Evolutionary conservation across 2,113 vertebrate genomes (phyloP).

Genomic region (Silurus meridionalis): DNA sequence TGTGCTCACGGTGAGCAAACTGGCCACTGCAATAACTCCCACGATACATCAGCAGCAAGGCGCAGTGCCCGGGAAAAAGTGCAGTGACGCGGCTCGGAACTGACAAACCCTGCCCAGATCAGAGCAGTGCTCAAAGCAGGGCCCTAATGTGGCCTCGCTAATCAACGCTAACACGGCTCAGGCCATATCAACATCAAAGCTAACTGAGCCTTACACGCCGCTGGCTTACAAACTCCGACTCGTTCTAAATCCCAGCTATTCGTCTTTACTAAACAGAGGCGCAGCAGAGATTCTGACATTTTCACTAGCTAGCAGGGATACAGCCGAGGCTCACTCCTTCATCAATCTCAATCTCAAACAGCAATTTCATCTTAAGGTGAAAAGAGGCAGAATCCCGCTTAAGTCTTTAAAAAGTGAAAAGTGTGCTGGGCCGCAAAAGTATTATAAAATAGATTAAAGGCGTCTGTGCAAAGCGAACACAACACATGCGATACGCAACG

Average conservation of each 20-base stretch:
- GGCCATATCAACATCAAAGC: slow-evolving; percentile 20
- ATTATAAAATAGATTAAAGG: slow-evolving; percentile 21
- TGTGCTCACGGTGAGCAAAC: neutral
- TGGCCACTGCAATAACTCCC: slow-evolving; percentile 29
- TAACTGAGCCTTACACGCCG: neutral
- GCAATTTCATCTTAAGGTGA: slow-evolving; percentile 34
- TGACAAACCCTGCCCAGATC: neutral
- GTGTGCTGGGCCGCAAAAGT: slow-evolving; percentile 11
- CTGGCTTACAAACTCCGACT: slow-evolving; percentile 3
- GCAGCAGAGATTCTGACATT: neutral
- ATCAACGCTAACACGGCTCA: slow-evolving; percentile 25
- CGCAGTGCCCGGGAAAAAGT: neutral
- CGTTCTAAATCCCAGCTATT: neutral
- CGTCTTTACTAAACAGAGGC: slow-evolving; percentile 30
- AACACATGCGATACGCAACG: neutral
- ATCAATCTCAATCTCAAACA: slow-evolving; percentile 27
- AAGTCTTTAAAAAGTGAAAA: slow-evolving; percentile 38
- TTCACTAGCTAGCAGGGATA: slow-evolving; percentile 28
- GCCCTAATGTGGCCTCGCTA: neutral
- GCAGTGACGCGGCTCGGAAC: neutral
- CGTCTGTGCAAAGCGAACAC: neutral
- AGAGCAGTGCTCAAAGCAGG: neutral
- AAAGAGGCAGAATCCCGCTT: slow-evolving; percentile 20
- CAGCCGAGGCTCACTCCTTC: neutral
- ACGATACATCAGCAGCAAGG: neutral